Conservation (phyloP, 1,140 invertebrate species). For the Phymastichus coffea region DNA sequence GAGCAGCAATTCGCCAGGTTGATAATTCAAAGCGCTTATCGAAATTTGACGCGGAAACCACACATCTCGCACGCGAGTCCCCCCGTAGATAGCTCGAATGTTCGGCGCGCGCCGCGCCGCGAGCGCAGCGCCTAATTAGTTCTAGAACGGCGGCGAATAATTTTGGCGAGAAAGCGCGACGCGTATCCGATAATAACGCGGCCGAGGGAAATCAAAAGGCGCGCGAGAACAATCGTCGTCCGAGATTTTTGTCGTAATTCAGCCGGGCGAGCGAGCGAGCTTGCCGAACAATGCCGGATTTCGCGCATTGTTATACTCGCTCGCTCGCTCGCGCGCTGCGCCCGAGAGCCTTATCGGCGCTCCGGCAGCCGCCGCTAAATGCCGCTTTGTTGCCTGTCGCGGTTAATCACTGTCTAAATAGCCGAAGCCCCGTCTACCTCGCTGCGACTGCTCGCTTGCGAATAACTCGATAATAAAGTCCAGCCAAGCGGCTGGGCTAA, state of each 20-base stretch:
- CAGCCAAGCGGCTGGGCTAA: too few species aligned
- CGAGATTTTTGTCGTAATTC: constrained; percentile 47
- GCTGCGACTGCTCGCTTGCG: constrained; percentile 16
- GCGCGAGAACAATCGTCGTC: constrained; percentile 39
- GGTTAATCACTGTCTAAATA: constrained; percentile 47
- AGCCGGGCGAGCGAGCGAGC: constrained; percentile 27
- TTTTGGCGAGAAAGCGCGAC: too few species aligned
- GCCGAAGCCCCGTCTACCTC: constrained; percentile 21
- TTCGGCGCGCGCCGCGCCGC: neutral
- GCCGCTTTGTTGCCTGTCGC: constrained; percentile 47
- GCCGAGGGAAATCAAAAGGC: too few species aligned
- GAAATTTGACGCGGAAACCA: too few species aligned
- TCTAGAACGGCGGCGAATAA: too few species aligned
- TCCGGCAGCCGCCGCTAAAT: constrained; percentile 46
- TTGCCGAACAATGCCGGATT: constrained; percentile 48
- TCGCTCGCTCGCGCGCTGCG: neutral
- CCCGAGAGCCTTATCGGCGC: constrained; percentile 41
- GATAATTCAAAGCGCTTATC: too few species aligned
- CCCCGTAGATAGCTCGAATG: too few species aligned
- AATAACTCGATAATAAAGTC: too few species aligned
- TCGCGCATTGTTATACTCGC: constrained; percentile 49
- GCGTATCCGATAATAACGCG: too few species aligned
- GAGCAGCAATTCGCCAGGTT: too few species aligned
- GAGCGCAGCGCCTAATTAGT: constrained; percentile 31
- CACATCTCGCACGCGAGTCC: too few species aligned